Evolutionary conservation across 2,113 vertebrate genomes (phyloP), one percentile per base, ranked within the genome.

Genomic region (Plestiodon gilberti): DNA sequence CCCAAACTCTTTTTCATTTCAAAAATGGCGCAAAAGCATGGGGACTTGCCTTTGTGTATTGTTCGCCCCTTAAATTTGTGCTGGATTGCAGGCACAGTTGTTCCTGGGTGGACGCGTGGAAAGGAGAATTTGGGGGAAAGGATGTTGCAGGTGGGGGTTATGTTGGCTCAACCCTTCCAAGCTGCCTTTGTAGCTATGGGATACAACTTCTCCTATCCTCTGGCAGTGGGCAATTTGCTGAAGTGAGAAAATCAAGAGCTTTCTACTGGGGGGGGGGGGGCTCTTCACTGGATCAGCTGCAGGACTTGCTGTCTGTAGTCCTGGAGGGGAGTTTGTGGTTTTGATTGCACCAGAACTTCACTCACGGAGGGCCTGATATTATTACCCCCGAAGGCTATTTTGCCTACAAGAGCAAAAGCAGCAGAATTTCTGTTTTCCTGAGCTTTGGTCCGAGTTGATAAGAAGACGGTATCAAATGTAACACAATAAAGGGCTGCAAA

Each of bases 361-460:
- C 88, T 23, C 86, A 57, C 48, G 59, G 70, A 65, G 78, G 33
- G 14, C 30, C 75, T 64, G 3, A 61, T n/a, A 80, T 6, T 10
- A 35, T 78, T 71, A 75, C 83, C 84, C 83, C 0, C 35, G 78
- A 81, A 88, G 90, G 82, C 89, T 92, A 28, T 92, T n/a, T n/a
- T 89, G 87, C 57, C 79, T 83, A 84, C 59, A 82, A 79, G 55
- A 73, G 38, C 13, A 33, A 78, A 79, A 74, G 35, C 38, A 30
- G 23, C 1, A 0, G 82, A 30, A 82, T 35, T 91, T 93, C 78
- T 20, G 0, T 74, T 71, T 2, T 38, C 84, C 43, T 75, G 69
- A 81, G 62, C 28, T 7, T 61, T 9, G 80, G 80, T 83, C 25
- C 30, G 23, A 15, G 73, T 76, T 61, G n/a, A 69, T 55, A 59